phyloP scores from a whole-genome alignment of 1,140 invertebrate species.

The Microplitis demolitor region DNA sequence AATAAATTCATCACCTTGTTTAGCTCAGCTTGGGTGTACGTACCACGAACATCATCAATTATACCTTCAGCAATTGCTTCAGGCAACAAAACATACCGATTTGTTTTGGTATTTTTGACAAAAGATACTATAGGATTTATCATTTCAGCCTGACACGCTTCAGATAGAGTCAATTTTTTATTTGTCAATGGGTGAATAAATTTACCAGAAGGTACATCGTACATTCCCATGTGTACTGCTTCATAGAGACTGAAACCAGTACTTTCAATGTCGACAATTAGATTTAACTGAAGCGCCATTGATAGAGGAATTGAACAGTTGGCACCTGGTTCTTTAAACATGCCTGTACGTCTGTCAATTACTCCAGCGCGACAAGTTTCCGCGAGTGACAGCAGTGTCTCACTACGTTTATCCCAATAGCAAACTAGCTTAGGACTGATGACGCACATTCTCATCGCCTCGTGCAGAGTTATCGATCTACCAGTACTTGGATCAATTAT shows the following conservation, averaged over 20 bases:
- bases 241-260: constrained; percentile 83
- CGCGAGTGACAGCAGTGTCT: constrained; percentile 72
- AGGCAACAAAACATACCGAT: constrained; percentile 74
- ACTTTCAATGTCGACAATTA: constrained; percentile 85
- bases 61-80: constrained; percentile 77
- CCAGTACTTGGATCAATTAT: constrained; percentile 78
- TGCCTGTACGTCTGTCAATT: constrained; percentile 80
- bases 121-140: constrained; percentile 81
- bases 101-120: constrained; percentile 73
- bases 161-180: constrained; percentile 76
- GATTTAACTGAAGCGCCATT: constrained; percentile 74
- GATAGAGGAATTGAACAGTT: constrained; percentile 70
- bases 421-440: constrained; percentile 81
- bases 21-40: constrained; percentile 69
- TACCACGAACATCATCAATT: constrained; percentile 74
- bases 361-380: constrained; percentile 81
- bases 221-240: constrained; percentile 80
- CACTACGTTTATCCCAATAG: constrained; percentile 76
- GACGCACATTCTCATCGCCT: constrained; percentile 79
- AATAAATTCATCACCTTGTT: constrained; percentile 69
- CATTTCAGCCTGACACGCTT: constrained; percentile 79
- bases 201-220: constrained; percentile 71
- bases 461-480: constrained; percentile 79
- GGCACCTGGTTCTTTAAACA: constrained; percentile 75
- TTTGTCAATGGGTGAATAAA: constrained; percentile 85